Base-by-base conservation (phyloP, 2,888 invertebrate species). In the Drosophila fungiperda region DNA sequence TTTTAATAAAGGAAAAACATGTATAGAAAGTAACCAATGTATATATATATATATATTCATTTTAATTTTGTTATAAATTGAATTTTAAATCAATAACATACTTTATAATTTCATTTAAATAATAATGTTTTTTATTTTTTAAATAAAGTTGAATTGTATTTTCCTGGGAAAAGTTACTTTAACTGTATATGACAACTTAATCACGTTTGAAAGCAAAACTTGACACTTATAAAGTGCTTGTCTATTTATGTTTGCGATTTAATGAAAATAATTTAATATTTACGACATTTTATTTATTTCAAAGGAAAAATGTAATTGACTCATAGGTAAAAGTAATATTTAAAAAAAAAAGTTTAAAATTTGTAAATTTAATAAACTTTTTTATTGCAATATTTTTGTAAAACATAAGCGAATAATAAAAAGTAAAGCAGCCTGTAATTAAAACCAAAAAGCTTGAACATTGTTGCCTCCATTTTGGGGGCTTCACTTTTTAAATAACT, bases 401-500 rank as follows among this genome's bases (percentile, higher is more conserved):
- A 15, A 8, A 17, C 15, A 57, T 29, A 4, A 35, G 36, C 8
- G 29, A 29, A 36, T 48, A 23, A 53, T 45, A 45, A 53, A 66
- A 42, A 53, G 45, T 53, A 66, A 36, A 33, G 32, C 32, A 33
- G 45, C 32, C 26, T 42, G 23, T n/a, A 20, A 29, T 52, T 66
- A 29, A 42, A 52, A 12, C 53, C 32, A 15, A 29, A 20, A 52
- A 11, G 8, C 9, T 29, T 50, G 15, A 15, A 26, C 26, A 60
- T 29, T 60, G 9, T 36, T 15, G 15, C 12, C 32, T n/a, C 1
- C 62, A 23, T 57, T 40, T 40, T 3, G 29, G 57, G 20, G 9
- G 29, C 40, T 32, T 11, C 32, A 57, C 17, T 42, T 49, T 15
- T 68, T 57, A 57, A 68, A 69, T 40, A 82, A 73, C 64, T 80